A percentile compares a stretch with the other conserved stretches of the same genome.
Conservation (phyloP, 1,140 invertebrate genomes). For the Ips nitidus region DNA sequence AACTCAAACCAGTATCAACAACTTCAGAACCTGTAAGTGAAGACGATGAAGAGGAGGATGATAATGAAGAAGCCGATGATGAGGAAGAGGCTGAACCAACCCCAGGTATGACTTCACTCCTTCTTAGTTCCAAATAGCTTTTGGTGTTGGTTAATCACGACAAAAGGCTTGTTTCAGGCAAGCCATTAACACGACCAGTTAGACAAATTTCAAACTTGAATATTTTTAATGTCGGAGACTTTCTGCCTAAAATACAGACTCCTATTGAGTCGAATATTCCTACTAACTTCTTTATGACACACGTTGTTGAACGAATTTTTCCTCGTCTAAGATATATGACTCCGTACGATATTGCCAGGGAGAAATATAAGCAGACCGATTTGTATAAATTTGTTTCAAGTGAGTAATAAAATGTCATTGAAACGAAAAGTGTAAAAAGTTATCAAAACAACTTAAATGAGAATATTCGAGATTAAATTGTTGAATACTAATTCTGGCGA, state of each 20-base stretch:
- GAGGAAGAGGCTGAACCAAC: no score
- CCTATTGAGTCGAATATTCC: slow-evolving; percentile 20
- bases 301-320: slow-evolving; percentile 29
- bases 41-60: slow-evolving; percentile 40
- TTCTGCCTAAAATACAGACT: slow-evolving; percentile 30
- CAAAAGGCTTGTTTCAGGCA: slow-evolving; percentile 13
- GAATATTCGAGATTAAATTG: no score
- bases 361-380: slow-evolving; percentile 18
- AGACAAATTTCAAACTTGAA: slow-evolving; percentile 16
- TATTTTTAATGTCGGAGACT: slow-evolving; percentile 30
- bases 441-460: no score
- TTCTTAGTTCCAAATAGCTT: no score
- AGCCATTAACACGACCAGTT: not conserved
- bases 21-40: slow-evolving; percentile 32
- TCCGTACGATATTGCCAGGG: slow-evolving; percentile 22
- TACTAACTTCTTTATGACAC: slow-evolving; percentile 21
- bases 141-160: not conserved
- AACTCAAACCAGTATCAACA: slow-evolving; percentile 30
- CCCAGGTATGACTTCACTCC: no score
- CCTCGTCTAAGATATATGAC: slow-evolving; percentile 30
- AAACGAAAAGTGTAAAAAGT: not conserved
- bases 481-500: no score
- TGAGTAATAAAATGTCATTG: slow-evolving; percentile 15
- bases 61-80: slow-evolving; percentile 26
- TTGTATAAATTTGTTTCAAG: slow-evolving; percentile 24